phyloP scores from a whole-genome alignment of 2,888 invertebrate species.

The Lycocerus yunnanus region DNA sequence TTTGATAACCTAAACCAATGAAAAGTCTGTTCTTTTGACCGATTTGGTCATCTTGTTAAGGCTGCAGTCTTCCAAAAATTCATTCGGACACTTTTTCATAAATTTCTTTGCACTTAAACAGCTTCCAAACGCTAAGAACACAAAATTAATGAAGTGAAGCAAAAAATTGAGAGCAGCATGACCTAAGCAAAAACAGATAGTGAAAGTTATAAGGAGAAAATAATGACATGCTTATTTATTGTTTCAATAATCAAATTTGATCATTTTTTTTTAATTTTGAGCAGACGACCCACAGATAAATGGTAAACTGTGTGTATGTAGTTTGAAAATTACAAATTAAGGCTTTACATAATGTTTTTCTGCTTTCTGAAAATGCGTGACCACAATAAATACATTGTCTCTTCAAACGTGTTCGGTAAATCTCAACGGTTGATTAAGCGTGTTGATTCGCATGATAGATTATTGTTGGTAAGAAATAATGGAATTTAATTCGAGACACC shows the following conservation, averaged over 20 bases:
- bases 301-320: background rate
- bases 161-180: constrained; percentile 16
- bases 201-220: constrained; percentile 18
- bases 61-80: no score
- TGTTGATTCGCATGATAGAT: constrained; percentile 47
- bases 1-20: no score
- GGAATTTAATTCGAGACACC: constrained; percentile 46
- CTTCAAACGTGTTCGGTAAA: constrained; percentile 1
- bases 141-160: background rate
- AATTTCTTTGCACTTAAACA: background rate
- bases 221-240: constrained; percentile 12
- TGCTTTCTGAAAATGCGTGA: background rate
- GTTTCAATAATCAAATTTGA: constrained; percentile 5
- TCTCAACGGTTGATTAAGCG: constrained; percentile 42
- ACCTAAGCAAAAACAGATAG: constrained; percentile 11
- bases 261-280: background rate
- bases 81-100: background rate
- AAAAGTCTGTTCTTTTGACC: no score
- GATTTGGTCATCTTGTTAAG: no score
- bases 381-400: background rate
- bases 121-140: background rate
- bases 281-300: background rate
- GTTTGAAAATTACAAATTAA: background rate
- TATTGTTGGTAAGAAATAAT: constrained; percentile 48
- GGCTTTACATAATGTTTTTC: background rate